These are phyloP conservation scores for Brachyhypopomus gauderio DNA, from an alignment of 2,113 vertebrate species.

Conservation along the genomic window DNA sequence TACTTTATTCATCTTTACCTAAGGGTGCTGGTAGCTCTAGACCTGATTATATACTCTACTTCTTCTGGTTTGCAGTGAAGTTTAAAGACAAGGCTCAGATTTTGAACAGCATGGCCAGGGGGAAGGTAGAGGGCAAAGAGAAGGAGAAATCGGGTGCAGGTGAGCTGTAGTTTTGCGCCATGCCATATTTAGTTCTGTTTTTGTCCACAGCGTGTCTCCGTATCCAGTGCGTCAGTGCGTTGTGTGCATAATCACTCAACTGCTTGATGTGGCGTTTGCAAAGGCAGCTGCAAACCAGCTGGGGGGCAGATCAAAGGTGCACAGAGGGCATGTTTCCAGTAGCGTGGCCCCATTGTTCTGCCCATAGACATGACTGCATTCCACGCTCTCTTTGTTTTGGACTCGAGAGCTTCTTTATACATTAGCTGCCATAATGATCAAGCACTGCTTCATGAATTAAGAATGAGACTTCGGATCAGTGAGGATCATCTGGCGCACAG, in stretches of 20 bases:
- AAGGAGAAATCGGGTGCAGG: conserved; percentile 75
- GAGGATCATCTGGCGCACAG: conserved; percentile 15
- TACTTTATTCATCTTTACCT: conserved; percentile 11
- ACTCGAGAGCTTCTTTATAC: conserved; percentile 39
- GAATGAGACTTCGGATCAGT: conserved; percentile 32
- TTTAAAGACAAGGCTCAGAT: conserved; percentile 83
- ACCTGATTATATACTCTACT: conserved; percentile 54
- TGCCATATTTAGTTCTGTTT: conserved; percentile 24
- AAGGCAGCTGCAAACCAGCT: conserved; percentile 39
- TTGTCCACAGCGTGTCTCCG: conserved; percentile 19
- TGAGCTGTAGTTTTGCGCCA: conserved; percentile 64
- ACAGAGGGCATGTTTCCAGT: conserved; percentile 36
- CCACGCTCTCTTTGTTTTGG: conserved; percentile 39
- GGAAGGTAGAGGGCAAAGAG: conserved; percentile 71
- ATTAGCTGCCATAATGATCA: conserved; percentile 43
- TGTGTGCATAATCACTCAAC: conserved; percentile 45
- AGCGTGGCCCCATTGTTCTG: conserved; percentile 24
- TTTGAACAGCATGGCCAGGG: conserved; percentile 78
- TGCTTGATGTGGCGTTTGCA: conserved; percentile 40
- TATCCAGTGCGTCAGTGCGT: conserved; percentile 30
- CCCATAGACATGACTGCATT: conserved; percentile 19
- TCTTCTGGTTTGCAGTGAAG: conserved; percentile 78
- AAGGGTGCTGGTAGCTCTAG: conserved; percentile 34
- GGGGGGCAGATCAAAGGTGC: conserved; percentile 31
- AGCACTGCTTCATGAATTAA: conserved; percentile 36